A percentile compares a stretch with the other conserved stretches of the same genome.
These are phyloP conservation scores for Takifugu ocellatus DNA, from an alignment of 2,797 vertebrate species.

Conservation along the genomic window DNA sequence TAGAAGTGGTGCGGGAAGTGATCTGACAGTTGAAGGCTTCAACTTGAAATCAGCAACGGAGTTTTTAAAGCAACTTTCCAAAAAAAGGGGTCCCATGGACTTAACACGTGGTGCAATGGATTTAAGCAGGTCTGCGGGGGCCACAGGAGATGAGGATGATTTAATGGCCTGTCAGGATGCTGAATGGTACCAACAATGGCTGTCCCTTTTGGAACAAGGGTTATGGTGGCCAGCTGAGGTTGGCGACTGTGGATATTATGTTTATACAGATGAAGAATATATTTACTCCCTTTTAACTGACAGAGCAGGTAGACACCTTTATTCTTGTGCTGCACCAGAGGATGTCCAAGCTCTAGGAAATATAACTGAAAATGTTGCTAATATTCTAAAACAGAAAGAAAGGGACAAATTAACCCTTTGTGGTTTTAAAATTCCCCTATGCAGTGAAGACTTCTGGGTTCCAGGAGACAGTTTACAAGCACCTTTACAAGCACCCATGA, in stretches of 20 bases:
- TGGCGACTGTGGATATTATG: conserved; percentile 90
- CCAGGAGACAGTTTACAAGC: conserved; percentile 62
- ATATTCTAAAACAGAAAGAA: conserved; percentile 72
- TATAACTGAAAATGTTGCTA: conserved; percentile 74
- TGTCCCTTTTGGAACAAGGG: conserved; percentile 86
- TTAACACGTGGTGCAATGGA: conserved; percentile 71
- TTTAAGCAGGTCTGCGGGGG: conserved; percentile 80
- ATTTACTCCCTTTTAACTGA: conserved; percentile 94
- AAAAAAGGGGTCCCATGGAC: conserved; percentile 85
- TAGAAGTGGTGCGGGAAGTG: conserved; percentile 52
- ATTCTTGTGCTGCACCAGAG: conserved; percentile 81
- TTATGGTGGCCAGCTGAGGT: conserved; percentile 92
- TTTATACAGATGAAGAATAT: conserved; percentile 87
- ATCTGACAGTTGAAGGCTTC: conserved; percentile 58
- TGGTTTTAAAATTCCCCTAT: conserved; percentile 88
- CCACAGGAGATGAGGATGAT: conserved; percentile 64
- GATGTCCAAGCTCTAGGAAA: conserved; percentile 75
- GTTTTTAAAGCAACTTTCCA: conserved; percentile 72
- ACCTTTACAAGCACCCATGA: conserved; percentile 75
- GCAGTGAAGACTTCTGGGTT: conserved; percentile 73
- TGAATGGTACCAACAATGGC: conserved; percentile 91
- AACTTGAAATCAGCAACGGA: conserved; percentile 72
- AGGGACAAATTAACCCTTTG: conserved; percentile 79
- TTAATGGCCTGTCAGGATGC: conserved; percentile 73
- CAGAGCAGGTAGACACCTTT: conserved; percentile 85